These are phyloP conservation scores for Matsumyia berberina DNA, from an alignment of 2,888 invertebrate species.

Conservation along the genomic window DNA sequence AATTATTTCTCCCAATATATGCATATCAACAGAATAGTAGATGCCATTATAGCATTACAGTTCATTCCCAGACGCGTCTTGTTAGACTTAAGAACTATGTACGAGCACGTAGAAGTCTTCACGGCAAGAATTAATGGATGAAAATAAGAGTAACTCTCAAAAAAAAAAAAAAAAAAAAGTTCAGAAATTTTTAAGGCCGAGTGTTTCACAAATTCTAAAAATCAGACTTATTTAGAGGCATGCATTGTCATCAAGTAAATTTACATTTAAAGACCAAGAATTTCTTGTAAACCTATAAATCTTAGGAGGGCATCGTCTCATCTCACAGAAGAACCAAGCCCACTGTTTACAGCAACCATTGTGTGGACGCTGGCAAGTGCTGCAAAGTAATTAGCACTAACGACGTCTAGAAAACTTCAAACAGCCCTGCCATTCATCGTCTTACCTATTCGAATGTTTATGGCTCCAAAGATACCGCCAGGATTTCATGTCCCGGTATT, in stretches of 20 bases:
- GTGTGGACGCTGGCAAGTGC: neutral
- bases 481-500: constrained; percentile 10
- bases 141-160: too few relatives aligned
- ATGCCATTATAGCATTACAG: too few relatives aligned
- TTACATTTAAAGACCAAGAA: neutral
- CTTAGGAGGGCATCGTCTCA: neutral
- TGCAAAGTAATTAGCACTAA: constrained; percentile 4
- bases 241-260: neutral
- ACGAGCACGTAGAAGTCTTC: too few relatives aligned
- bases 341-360: neutral
- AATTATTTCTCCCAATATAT: too few relatives aligned
- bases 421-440: neutral
- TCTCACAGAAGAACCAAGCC: neutral
- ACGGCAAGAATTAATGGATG: too few relatives aligned
- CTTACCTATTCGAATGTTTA: constrained; percentile 4
- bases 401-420: constrained; percentile 3
- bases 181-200: too few relatives aligned
- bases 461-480: neutral
- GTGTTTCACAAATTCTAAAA: too few relatives aligned
- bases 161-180: too few relatives aligned
- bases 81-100: too few relatives aligned
- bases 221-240: neutral
- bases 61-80: too few relatives aligned
- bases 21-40: too few relatives aligned
- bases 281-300: neutral